Percentiles rank a stretch among this genome's conserved stretches.
Evolutionary conservation across 2,888 invertebrate genomes (phyloP).

Genomic region (Cataglyphis altisquamis): DNA sequence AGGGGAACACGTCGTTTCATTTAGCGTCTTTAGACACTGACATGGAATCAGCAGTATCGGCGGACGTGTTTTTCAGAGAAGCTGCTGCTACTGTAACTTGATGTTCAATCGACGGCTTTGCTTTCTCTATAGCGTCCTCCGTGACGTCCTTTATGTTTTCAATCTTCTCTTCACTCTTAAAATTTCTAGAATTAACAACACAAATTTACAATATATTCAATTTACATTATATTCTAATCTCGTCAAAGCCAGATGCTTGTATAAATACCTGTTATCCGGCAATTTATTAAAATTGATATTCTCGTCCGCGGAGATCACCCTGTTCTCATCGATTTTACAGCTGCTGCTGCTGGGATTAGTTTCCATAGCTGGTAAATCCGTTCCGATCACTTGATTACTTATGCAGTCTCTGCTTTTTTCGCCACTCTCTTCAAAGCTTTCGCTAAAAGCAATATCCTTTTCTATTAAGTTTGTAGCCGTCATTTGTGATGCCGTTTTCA

Average conservation of each 20-base stretch:
- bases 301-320: conserved; percentile 67
- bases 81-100: conserved; percentile 51
- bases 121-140: conserved; percentile 66
- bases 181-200: conserved; percentile 66
- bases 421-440: conserved; percentile 46
- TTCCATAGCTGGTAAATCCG: conserved; percentile 43
- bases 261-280: conserved; percentile 74
- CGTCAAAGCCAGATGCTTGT: neutral
- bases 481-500: conserved; percentile 42
- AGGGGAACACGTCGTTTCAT: conserved; percentile 67
- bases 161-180: conserved; percentile 65
- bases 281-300: conserved; percentile 78
- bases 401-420: conserved; percentile 49
- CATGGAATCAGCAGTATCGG: conserved; percentile 55
- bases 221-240: neutral
- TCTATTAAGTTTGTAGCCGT: conserved; percentile 50
- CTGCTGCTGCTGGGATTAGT: conserved; percentile 64
- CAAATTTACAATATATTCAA: neutral
- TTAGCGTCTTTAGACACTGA: conserved; percentile 67
- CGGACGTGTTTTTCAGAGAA: conserved; percentile 57
- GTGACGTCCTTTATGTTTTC: neutral
- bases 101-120: conserved; percentile 67
- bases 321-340: conserved; percentile 64
- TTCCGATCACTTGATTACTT: conserved; percentile 32
- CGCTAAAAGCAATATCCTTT: conserved; percentile 31